Evolutionary conservation across 2,113 vertebrate species (phyloP).

Genomic region (Garra rufa): DNA sequence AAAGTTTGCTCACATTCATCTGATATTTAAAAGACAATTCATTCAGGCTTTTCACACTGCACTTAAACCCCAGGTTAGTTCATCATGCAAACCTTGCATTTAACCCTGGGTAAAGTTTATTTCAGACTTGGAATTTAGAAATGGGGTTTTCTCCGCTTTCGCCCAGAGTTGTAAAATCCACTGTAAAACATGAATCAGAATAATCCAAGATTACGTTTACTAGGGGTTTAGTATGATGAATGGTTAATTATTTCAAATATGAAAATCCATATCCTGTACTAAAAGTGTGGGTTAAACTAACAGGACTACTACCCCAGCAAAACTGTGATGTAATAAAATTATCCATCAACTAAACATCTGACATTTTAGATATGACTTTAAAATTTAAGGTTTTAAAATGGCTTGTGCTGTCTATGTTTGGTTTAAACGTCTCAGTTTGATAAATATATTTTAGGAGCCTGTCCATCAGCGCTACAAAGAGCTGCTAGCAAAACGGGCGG

Average conservation of each 20-base stretch:
- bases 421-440: not conserved
- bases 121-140: no score
- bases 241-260: no score
- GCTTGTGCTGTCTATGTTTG: not conserved
- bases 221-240: no score
- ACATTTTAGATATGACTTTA: not conserved
- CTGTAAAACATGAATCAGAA: no score
- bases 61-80: not conserved
- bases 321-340: no score
- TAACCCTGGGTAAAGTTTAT: no score
- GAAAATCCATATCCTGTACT: no score
- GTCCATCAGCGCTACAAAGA: slow-evolving; percentile 93
- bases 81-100: not conserved
- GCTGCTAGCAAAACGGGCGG: slow-evolving; percentile 89
- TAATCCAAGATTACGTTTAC: no score
- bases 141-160: no score
- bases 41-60: not conserved
- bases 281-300: no score
- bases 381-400: not conserved
- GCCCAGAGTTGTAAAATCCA: no score
- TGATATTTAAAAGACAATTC: not conserved
- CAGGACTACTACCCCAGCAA: no score
- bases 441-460: slow-evolving; percentile 81
- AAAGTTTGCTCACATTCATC: not conserved
- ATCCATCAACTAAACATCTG: not conserved